Conservation (phyloP, 2,797 vertebrate genomes). For the Epinephelus coioides region DNA sequence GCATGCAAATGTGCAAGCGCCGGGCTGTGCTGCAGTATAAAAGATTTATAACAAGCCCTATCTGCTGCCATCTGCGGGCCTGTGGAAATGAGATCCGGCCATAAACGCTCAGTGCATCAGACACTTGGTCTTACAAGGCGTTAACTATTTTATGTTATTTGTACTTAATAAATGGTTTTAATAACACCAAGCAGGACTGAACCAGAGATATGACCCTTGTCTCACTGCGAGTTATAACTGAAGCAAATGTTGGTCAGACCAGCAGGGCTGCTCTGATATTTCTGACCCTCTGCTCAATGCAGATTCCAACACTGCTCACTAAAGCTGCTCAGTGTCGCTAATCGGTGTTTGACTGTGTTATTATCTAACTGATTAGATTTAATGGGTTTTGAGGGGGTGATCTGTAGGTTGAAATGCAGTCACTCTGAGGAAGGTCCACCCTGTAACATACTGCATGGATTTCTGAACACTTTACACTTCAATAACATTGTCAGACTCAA, state of each 20-base stretch:
- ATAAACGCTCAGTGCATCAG: constrained; percentile 51
- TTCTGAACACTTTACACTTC: not conserved
- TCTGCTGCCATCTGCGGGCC: constrained; percentile 68
- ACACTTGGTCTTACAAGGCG: constrained; percentile 53
- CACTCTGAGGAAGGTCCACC: not conserved
- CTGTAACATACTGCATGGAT: not conserved
- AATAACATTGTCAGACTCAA: not conserved
- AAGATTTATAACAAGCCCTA: constrained; percentile 71
- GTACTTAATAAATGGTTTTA: constrained; percentile 51
- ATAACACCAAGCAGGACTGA: constrained; percentile 29
- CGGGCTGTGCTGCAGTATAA: constrained; percentile 58
- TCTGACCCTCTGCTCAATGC: constrained; percentile 4
- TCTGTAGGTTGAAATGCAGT: constrained; percentile 10
- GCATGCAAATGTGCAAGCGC: constrained; percentile 67
- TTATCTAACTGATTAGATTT: constrained; percentile 23
- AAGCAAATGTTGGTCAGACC: constrained; percentile 31
- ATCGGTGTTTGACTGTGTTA: constrained; percentile 32
- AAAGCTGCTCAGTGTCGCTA: constrained; percentile 16
- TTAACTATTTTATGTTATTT: constrained; percentile 68
- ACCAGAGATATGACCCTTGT: constrained; percentile 22
- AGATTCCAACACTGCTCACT: constrained; percentile 29
- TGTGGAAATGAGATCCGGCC: constrained; percentile 52
- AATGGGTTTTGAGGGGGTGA: constrained; percentile 20
- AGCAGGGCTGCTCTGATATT: constrained; percentile 11
- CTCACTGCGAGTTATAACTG: constrained; percentile 34